Evolutionary conservation across 2,797 vertebrate species (phyloP).

Genomic region (Lophius americanus): DNA sequence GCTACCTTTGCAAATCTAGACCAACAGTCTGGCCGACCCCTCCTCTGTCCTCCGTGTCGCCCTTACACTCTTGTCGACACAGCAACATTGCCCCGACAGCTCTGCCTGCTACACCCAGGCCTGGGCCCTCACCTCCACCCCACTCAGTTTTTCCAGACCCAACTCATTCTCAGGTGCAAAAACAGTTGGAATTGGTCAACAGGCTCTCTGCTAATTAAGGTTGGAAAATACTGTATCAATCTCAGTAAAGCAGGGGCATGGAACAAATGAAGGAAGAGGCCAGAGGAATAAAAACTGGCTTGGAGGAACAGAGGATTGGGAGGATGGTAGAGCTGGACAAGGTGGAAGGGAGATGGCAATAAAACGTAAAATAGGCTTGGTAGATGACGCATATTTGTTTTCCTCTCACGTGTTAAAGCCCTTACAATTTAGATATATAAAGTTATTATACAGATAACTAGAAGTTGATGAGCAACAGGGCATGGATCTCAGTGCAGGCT

Average conservation of each 20-base stretch:
- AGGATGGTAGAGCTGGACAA: slow-evolving; percentile 43
- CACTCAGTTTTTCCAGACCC: slow-evolving; percentile 85
- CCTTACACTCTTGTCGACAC: slow-evolving; percentile 76
- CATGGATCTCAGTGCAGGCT: slow-evolving; percentile 1
- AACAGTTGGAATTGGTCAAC: slow-evolving; percentile 87
- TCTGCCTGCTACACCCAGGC: slow-evolving; percentile 66
- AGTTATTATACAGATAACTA: too few relatives aligned
- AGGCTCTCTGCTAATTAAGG: slow-evolving; percentile 82
- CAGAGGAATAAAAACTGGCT: slow-evolving; percentile 48
- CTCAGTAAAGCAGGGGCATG: slow-evolving; percentile 78
- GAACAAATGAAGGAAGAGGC: slow-evolving; percentile 81
- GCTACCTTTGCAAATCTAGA: slow-evolving; percentile 23
- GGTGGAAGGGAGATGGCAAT: slow-evolving; percentile 11
- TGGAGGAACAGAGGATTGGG: slow-evolving; percentile 39
- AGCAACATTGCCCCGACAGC: slow-evolving; percentile 67
- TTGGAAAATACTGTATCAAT: slow-evolving; percentile 89
- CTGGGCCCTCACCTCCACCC: slow-evolving; percentile 67
- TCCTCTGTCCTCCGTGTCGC: slow-evolving; percentile 71
- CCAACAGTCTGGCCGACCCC: slow-evolving; percentile 46
- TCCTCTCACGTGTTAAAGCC: too few relatives aligned
- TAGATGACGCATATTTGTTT: slow-evolving; percentile 6
- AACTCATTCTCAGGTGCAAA: slow-evolving; percentile 85
- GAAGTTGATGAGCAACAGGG: background rate
- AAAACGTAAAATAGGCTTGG: slow-evolving; percentile 7
- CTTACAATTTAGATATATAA: background rate